Percentiles rank a stretch among this genome's conserved stretches.
Conservation (phyloP, 2,797 vertebrate species). For the Anomalospiza imberbis region DNA sequence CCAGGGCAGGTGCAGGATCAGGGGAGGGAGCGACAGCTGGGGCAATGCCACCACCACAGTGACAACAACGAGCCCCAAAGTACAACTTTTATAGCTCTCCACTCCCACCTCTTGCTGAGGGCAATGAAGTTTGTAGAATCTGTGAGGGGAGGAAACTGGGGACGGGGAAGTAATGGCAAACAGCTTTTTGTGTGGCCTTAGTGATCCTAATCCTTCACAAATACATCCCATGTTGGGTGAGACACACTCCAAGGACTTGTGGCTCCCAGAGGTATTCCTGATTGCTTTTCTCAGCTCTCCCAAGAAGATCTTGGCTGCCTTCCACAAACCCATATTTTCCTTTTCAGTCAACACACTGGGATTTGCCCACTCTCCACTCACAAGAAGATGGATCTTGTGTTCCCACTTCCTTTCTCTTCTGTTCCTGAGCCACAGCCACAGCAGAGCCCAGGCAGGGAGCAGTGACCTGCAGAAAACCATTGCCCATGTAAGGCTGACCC, state of each 20-base stretch:
- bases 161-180: background rate
- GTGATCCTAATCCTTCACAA: background rate
- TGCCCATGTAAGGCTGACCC: background rate
- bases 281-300: background rate
- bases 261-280: background rate
- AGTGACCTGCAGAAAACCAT: background rate
- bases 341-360: background rate
- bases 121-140: background rate
- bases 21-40: background rate
- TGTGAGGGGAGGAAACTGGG: background rate
- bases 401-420: background rate
- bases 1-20: background rate
- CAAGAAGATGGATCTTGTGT: background rate
- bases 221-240: background rate
- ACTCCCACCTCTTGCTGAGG: background rate
- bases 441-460: background rate
- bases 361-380: background rate
- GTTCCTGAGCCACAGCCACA: background rate
- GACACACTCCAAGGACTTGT: background rate
- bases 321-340: background rate
- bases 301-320: background rate
- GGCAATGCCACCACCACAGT: background rate
- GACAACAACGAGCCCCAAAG: background rate
- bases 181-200: background rate
- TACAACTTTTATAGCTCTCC: fast-evolving